Evolutionary conservation across 2,797 vertebrate species (phyloP).

Genomic region (Otolemur crassicaudatus): DNA sequence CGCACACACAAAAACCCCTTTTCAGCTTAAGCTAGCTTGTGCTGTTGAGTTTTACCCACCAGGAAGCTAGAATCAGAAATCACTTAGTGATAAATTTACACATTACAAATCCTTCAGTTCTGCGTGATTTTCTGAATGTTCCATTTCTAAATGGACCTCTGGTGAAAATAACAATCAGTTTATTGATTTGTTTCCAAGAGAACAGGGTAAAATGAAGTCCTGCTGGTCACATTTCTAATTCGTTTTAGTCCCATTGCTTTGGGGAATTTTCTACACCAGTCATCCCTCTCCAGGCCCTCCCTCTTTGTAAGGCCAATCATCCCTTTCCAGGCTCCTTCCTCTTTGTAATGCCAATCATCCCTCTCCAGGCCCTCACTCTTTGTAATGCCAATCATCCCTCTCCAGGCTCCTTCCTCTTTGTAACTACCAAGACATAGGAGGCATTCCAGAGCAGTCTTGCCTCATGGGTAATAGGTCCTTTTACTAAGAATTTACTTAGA

Average conservation of each 20-base stretch:
- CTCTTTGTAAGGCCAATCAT: too few species aligned
- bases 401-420: too few species aligned
- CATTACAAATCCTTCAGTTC: not conserved
- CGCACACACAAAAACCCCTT: not conserved
- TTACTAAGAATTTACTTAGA: not conserved
- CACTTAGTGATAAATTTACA: slow-evolving; percentile 36
- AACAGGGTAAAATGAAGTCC: slow-evolving; percentile 4
- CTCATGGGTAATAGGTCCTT: not conserved
- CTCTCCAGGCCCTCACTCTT: not conserved
- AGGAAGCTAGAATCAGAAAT: slow-evolving; percentile 39
- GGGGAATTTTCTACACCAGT: not conserved
- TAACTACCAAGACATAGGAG: not conserved
- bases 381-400: too few species aligned
- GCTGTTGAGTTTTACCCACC: not conserved
- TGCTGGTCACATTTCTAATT: not conserved
- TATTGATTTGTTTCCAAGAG: slow-evolving; percentile 54
- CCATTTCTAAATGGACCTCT: slow-evolving; percentile 50
- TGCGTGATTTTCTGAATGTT: slow-evolving; percentile 10
- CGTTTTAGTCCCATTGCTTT: not conserved
- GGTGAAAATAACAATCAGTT: slow-evolving; percentile 36
- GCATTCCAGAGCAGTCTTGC: not conserved
- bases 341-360: not conserved
- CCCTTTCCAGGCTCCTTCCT: too few species aligned
- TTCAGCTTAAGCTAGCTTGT: not conserved
- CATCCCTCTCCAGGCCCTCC: not conserved